These are phyloP conservation scores for Pollimyrus isidori DNA, from an alignment of 2,113 vertebrate species.

Conservation along the genomic window DNA sequence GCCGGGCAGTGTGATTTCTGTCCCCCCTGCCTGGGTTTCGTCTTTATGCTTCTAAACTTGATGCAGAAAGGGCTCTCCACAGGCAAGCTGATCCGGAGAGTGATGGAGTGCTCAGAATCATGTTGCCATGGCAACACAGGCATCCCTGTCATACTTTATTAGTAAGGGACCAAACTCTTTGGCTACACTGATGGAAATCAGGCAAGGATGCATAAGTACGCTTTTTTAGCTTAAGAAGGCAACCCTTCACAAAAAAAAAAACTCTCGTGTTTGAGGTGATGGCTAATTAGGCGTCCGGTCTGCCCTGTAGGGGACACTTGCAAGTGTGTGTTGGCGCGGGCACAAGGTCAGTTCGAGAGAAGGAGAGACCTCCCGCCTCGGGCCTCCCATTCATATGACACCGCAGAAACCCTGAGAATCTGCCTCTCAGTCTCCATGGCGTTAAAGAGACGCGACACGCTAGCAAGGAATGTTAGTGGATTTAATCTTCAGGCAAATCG, in stretches of 20 bases:
- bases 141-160: slow-evolving; percentile 14
- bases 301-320: neutral
- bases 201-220: neutral
- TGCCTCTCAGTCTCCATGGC: neutral
- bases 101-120: neutral
- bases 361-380: neutral
- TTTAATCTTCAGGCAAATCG: neutral
- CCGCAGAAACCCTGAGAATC: neutral
- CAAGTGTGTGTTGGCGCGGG: neutral
- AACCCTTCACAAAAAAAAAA: neutral
- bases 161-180: neutral
- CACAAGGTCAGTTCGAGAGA: neutral
- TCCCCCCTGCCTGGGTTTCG: neutral
- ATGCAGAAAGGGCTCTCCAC: neutral
- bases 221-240: neutral
- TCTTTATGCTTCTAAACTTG: neutral
- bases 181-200: neutral
- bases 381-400: neutral
- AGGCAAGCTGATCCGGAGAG: neutral
- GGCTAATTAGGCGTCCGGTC: neutral
- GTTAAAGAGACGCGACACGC: neutral
- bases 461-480: neutral
- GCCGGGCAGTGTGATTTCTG: neutral
- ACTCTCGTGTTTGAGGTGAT: neutral
- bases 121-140: slow-evolving; percentile 22